Evolutionary conservation across 2,797 vertebrate species (phyloP).

Genomic region (Rhabdophis nuchalis): DNA sequence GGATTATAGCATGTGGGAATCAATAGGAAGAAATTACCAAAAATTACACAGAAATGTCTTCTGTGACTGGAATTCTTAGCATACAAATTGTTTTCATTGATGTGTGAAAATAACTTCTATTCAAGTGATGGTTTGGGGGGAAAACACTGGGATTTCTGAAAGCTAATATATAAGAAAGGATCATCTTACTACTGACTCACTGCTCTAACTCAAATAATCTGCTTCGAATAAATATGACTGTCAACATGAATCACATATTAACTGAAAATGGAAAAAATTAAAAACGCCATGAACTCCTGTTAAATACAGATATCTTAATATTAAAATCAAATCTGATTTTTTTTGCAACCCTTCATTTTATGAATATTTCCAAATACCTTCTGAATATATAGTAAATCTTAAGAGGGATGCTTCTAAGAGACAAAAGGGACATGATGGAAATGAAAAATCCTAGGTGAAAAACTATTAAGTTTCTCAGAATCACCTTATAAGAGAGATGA

Average conservation of each 20-base stretch:
- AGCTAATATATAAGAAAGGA: background rate
- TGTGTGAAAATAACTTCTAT: background rate
- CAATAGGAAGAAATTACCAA: background rate
- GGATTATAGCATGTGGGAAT: background rate
- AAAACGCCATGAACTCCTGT: background rate
- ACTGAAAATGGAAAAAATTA: background rate
- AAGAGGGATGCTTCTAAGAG: background rate
- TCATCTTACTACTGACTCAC: background rate
- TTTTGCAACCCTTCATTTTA: background rate
- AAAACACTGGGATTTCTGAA: background rate
- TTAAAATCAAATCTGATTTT: background rate
- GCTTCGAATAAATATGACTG: background rate
- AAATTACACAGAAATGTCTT: background rate
- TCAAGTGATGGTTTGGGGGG: too few species aligned
- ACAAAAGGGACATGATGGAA: constrained; percentile 11
- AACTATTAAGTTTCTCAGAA: background rate
- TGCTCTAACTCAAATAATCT: background rate
- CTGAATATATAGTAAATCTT: constrained; percentile 12
- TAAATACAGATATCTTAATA: background rate
- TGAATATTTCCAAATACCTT: constrained; percentile 11
- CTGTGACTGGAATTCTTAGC: background rate
- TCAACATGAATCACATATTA: background rate
- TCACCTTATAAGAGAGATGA: background rate
- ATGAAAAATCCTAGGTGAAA: background rate
- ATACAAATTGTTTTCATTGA: background rate